A percentile compares a stretch with the other conserved stretches of the same genome.
Evolutionary conservation across 2,797 vertebrate genomes (phyloP).

Genomic region (Furcifer pardalis): DNA sequence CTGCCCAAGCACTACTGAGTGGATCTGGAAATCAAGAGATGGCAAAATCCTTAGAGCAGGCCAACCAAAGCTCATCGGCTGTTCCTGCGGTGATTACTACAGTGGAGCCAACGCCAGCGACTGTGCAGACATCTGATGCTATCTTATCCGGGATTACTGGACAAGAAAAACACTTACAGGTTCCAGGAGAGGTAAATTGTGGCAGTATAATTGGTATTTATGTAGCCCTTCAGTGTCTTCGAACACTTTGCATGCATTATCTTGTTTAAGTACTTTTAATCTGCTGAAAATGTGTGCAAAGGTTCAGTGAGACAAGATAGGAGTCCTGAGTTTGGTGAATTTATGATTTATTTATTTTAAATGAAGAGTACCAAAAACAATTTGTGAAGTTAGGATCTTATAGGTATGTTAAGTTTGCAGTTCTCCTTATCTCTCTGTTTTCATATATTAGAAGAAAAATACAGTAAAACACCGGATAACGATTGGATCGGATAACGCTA

Average conservation of each 20-base stretch:
- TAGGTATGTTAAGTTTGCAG: neutral
- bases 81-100: slow-evolving; percentile 80
- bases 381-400: neutral
- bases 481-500: no score
- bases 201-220: neutral
- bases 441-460: neutral
- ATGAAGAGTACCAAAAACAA: neutral
- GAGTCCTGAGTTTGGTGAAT: neutral
- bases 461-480: no score
- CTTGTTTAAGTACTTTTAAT: neutral
- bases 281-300: neutral
- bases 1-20: slow-evolving; percentile 69
- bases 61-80: slow-evolving; percentile 75
- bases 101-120: slow-evolving; percentile 82
- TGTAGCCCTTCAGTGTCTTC: neutral
- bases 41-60: slow-evolving; percentile 80
- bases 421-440: neutral
- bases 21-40: slow-evolving; percentile 75
- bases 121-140: slow-evolving; percentile 84
- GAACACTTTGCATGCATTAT: neutral
- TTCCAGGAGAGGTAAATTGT: slow-evolving; percentile 86
- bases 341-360: no score
- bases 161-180: slow-evolving; percentile 81
- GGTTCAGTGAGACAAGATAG: neutral
- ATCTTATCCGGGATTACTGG: slow-evolving; percentile 77